Percentiles rank a stretch among this genome's conserved stretches.
Conservation (phyloP, 1,140 invertebrate genomes). For the Leptinotarsa texana region DNA sequence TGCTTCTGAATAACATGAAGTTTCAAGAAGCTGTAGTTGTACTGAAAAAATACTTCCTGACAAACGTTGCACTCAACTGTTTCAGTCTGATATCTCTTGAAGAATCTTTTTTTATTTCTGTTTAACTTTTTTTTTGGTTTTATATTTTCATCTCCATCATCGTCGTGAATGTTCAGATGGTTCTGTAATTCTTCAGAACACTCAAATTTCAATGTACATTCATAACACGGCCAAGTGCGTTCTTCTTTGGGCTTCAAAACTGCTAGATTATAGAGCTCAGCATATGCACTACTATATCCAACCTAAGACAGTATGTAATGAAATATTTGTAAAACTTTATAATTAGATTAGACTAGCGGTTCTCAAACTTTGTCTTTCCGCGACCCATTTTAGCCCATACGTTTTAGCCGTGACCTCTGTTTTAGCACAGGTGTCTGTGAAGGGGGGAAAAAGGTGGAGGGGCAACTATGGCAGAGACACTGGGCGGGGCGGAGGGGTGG, state of each 20-base stretch:
- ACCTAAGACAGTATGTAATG: slow-evolving; percentile 53
- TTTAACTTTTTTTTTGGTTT: slow-evolving; percentile 37
- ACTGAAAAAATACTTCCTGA: slow-evolving; percentile 39
- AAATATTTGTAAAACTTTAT: background rate
- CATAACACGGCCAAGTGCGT: slow-evolving; percentile 62
- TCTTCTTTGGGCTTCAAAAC: slow-evolving; percentile 51
- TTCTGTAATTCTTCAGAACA: slow-evolving; percentile 62
- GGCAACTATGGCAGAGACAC: no score
- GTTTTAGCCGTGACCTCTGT: no score
- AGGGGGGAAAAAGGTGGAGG: no score
- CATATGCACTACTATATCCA: slow-evolving; percentile 67
- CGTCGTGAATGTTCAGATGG: slow-evolving; percentile 63
- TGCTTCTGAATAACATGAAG: slow-evolving; percentile 43
- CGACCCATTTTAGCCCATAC: no score
- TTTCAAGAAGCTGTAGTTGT: slow-evolving; percentile 37
- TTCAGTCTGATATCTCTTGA: slow-evolving; percentile 33
- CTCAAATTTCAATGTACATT: slow-evolving; percentile 63
- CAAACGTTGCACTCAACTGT: slow-evolving; percentile 46
- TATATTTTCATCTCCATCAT: slow-evolving; percentile 35
- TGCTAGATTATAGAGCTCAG: slow-evolving; percentile 57
- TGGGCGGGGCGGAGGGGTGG: no score
- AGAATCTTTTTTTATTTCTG: slow-evolving; percentile 32
- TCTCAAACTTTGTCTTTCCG: no score
- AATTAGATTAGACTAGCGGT: background rate
- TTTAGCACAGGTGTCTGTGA: no score